These are phyloP conservation scores for Murina feae DNA, from an alignment of 2,113 vertebrate species.

Conservation along the genomic window DNA sequence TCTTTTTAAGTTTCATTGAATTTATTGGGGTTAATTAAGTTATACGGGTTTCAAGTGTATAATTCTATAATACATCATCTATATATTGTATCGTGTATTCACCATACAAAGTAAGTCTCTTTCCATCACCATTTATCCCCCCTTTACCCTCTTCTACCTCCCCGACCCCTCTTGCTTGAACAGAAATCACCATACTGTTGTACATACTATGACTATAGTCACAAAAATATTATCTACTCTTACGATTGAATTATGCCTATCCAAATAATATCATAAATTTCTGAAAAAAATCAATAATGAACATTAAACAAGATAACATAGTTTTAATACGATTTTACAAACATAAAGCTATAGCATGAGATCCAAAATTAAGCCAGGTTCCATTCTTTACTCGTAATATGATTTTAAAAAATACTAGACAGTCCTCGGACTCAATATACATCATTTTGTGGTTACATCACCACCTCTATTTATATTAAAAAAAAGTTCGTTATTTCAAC, in stretches of 20 bases:
- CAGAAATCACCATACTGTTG: background rate
- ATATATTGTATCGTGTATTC: background rate
- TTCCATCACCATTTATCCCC: background rate
- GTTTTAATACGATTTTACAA: slow-evolving; percentile 1
- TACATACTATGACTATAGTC: background rate
- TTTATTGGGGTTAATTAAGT: background rate
- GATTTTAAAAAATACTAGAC: background rate
- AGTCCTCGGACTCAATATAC: too few species aligned
- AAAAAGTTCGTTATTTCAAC: too few species aligned
- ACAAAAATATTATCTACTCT: slow-evolving; percentile 19
- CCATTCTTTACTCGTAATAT: background rate
- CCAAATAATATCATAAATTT: slow-evolving; percentile 4
- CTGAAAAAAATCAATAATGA: slow-evolving; percentile 38
- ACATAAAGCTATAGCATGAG: background rate
- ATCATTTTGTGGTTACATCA: too few species aligned
- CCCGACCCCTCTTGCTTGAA: background rate
- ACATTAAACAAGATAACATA: background rate
- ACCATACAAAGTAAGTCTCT: background rate
- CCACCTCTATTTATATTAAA: too few species aligned
- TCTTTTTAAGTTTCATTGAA: background rate
- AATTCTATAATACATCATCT: background rate
- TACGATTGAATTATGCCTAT: background rate
- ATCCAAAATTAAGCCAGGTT: slow-evolving; percentile 21
- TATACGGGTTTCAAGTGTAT: background rate
- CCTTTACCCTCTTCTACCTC: background rate